Base-by-base conservation (phyloP, 2,113 vertebrate genomes). In the Sitta europaea region DNA sequence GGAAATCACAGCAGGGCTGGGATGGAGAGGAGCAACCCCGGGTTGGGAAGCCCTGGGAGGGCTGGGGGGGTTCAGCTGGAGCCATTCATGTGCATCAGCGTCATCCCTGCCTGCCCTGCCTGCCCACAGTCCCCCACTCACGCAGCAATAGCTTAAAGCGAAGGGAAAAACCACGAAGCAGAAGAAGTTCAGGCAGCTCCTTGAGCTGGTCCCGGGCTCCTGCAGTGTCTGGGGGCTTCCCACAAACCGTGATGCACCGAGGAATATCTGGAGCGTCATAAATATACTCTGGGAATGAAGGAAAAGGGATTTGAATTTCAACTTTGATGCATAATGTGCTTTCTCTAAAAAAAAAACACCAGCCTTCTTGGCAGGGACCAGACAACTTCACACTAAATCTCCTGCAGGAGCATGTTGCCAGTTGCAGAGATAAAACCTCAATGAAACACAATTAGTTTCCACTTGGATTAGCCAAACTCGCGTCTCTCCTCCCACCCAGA, bases 311-410 rank as follows among this genome's bases (percentile, higher is more conserved):
- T 85, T 93, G 59, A 94, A 91, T 95, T 94, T 94, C 77, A 78
- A 83, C 95, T 93, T 97, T 79, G 80, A 91, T 88, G 86, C 83
- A 94, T 88, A 95, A 97, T 86, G 67, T 90, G 91, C 63, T 96
- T 97, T 94, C 77, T 80, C 47, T 73, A 71, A 57, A 90, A 91
- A 61, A 62, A 28, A 51, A 80, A 86, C 89, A 73, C 4, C 62
- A 95, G 67, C 62, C 59, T 95, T 93, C 91, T 95, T 96, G 95
- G 97, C 94, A 94, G 68, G 59, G 91, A 92, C 88, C 71, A 71
- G 94, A 18, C 59, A 45, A 92, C 83, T 96, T 94, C 88, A 81
- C 91, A 88, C 91, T 88, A 88, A 96, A 95, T 91, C 91, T 96
- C 80, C 82, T 90, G 92, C 82, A 97, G 92, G 66, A 96, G 87